These are phyloP conservation scores for Psephotus haematonotus DNA, from an alignment of 2,113 vertebrate genomes.

Conservation along the genomic window DNA sequence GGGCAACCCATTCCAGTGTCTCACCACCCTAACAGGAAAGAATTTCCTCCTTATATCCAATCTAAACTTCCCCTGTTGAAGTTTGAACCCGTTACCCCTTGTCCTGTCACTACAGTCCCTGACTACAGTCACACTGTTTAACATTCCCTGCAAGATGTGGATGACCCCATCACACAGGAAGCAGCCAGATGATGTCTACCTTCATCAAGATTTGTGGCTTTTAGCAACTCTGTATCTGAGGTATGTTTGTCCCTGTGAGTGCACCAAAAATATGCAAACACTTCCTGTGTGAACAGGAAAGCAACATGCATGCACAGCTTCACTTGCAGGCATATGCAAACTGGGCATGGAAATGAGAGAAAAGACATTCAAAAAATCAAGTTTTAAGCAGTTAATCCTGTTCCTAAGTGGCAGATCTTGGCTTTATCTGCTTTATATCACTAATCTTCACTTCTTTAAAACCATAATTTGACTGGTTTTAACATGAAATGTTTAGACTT, in stretches of 20 bases:
- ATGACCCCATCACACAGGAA: neutral
- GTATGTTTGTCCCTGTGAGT: neutral
- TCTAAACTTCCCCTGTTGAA: neutral
- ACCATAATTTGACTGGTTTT: neutral
- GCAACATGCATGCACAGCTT: neutral
- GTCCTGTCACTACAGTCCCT: neutral
- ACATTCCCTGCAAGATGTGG: neutral
- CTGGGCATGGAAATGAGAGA: neutral
- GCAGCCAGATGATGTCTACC: neutral
- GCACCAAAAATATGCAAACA: neutral
- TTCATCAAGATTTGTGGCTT: neutral
- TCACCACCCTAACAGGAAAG: too few relatives aligned
- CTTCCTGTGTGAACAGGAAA: neutral
- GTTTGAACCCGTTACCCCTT: neutral
- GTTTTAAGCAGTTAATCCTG: neutral
- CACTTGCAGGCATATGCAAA: neutral
- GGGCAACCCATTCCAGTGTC: too few relatives aligned
- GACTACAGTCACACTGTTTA: neutral
- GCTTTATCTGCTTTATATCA: neutral
- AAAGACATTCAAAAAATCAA: neutral
- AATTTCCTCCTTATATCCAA: too few relatives aligned
- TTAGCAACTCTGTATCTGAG: neutral
- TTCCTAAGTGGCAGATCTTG: neutral
- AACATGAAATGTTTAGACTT: neutral
- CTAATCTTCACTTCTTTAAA: neutral